phyloP scores from a whole-genome alignment of 2,888 invertebrate genomes.

The Homarus gammarus region DNA sequence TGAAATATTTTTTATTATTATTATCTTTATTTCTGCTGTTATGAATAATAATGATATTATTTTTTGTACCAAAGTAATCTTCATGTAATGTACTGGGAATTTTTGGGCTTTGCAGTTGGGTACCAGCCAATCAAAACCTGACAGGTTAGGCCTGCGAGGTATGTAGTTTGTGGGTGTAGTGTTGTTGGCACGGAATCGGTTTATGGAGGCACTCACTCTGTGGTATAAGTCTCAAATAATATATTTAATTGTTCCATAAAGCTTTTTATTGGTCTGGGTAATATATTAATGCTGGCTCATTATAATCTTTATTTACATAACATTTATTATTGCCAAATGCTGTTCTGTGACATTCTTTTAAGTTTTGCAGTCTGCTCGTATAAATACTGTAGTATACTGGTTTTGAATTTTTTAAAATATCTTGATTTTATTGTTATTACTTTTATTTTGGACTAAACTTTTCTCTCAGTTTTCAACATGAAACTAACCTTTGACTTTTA shows the following conservation, averaged over 20 bases:
- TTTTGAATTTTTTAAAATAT: conserved; percentile 2
- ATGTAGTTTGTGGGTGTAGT: conserved; percentile 42
- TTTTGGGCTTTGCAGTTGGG: conserved; percentile 55
- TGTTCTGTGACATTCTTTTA: conserved; percentile 2
- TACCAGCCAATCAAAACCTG: conserved; percentile 47
- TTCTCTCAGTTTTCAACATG: background rate
- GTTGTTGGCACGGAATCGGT: conserved; percentile 22
- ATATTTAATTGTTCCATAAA: background rate
- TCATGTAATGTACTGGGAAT: conserved; percentile 43
- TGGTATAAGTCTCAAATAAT: conserved; percentile 14
- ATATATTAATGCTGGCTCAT: conserved; percentile 34
- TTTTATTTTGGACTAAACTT: background rate
- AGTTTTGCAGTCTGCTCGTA: background rate
- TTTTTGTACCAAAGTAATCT: background rate
- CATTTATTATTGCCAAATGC: conserved; percentile 8
- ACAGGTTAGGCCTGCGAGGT: conserved; percentile 47
- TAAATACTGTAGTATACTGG: background rate
- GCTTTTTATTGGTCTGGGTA: conserved; percentile 32
- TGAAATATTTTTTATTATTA: too few relatives aligned
- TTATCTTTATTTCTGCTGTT: too few relatives aligned
- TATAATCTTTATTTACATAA: conserved; percentile 1
- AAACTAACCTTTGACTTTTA: conserved; percentile 5
- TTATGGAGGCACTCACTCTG: conserved; percentile 25
- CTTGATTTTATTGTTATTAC: background rate
- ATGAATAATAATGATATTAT: background rate